Evolutionary conservation across 2,797 vertebrate genomes (phyloP), one percentile per base, ranked within the genome.

Genomic region (Carapus acus): DNA sequence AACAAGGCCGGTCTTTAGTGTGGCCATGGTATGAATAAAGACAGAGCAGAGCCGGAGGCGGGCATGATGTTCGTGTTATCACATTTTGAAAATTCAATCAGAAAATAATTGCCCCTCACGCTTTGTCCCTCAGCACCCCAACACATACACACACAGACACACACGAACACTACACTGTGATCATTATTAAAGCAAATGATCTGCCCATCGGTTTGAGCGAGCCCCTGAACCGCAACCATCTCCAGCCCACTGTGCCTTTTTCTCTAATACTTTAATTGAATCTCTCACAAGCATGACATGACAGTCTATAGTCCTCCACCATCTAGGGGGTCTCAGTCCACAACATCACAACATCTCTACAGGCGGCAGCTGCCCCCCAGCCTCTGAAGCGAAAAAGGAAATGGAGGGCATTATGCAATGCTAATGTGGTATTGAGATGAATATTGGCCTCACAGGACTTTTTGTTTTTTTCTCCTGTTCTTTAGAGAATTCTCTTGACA

Each of bases 321-420:
- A 7, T 22, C 34, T 22, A 36, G 38, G 58, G 59, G 49, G 46
- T 54, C 55, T 37, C 54, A 27, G 54, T 33, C 29, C 6, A 14
- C 58, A 54, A 45, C 65, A 71, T 68, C 54, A 75, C 71, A 29
- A 59, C 52, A 16, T 62, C 78, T 78, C 73, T 61, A 27, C 71
- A 78, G 80, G 75, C 65, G 4, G 3, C 48, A 29, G 43, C 65
- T 50, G 59, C 55, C 73, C 65, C 69, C 66, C 73, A 69, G 65
- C 63, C 62, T 44, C 34, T 17, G 37, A 64, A 58, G 47, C 46
- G 29, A 72, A 56, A 59, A 43, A 74, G 79, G 80, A 84, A 83
- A 80, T 42, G 56, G 71, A 70, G 43, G 62, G 53, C 54, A 73
- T 81, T 80, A 77, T 76, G 66, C 55, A 59, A 77, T 78, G 70